These are phyloP conservation scores for Leucophenga montana DNA, from an alignment of 2,888 invertebrate species.

Conservation along the genomic window DNA sequence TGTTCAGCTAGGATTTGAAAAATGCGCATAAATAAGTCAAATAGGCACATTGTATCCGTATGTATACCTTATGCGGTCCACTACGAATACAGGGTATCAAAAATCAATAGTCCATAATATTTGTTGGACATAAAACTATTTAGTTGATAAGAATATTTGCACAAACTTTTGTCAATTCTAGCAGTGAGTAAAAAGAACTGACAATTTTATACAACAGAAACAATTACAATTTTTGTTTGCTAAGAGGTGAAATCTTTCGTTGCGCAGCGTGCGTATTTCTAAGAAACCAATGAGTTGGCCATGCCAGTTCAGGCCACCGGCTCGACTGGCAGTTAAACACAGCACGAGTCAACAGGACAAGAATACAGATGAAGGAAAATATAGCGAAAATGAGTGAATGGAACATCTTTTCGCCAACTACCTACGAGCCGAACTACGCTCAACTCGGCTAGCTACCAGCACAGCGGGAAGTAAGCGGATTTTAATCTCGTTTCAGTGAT, in stretches of 20 bases:
- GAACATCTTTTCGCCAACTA: constrained; percentile 21
- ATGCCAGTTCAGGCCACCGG: neutral
- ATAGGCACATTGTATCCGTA: no score
- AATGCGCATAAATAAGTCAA: no score
- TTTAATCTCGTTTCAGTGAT: neutral
- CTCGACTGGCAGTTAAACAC: constrained; percentile 38
- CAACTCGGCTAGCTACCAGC: constrained; percentile 36
- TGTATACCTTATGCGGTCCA: no score
- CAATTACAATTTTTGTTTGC: no score
- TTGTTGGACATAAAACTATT: no score
- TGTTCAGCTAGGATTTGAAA: no score
- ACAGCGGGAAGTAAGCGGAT: constrained; percentile 46
- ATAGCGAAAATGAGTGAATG: neutral
- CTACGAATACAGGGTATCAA: no score
- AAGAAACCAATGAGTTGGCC: constrained; percentile 7
- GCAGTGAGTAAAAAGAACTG: no score
- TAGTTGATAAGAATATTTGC: no score
- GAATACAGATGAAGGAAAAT: neutral
- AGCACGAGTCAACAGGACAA: constrained; percentile 50
- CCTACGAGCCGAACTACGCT: constrained; percentile 23
- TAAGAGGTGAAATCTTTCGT: neutral
- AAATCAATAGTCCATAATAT: constrained; percentile 25
- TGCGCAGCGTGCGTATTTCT: constrained; percentile 13
- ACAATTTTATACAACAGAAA: no score
- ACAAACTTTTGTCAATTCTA: constrained; percentile 1